phyloP scores from a whole-genome alignment of 1,140 invertebrate species.

The Andricus grossulariae region DNA sequence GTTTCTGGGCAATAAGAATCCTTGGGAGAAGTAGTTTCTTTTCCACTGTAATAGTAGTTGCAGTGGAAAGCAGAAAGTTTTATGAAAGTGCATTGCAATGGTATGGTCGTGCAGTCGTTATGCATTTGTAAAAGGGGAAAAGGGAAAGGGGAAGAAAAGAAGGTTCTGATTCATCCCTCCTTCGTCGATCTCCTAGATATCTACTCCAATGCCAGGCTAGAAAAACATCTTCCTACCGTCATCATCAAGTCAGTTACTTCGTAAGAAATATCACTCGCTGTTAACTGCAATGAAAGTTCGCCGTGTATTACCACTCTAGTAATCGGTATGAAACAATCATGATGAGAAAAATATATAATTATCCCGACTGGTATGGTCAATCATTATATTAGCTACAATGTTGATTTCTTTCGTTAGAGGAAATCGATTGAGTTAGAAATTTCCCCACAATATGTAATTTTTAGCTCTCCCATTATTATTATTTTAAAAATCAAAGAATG shows the following conservation, averaged over 20 bases:
- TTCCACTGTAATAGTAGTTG: background rate
- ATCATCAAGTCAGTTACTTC: background rate
- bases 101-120: slow-evolving; percentile 17
- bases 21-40: slow-evolving; percentile 36
- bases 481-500: too few species aligned
- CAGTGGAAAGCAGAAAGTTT: slow-evolving; percentile 70
- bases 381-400: background rate
- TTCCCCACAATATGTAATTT: too few species aligned
- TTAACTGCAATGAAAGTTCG: slow-evolving; percentile 53
- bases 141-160: background rate
- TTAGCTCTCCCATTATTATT: too few species aligned
- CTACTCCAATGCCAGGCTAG: slow-evolving; percentile 19
- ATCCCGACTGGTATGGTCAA: background rate
- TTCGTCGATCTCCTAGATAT: background rate
- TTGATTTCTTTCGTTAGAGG: background rate
- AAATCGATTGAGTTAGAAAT: too few species aligned
- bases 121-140: slow-evolving; percentile 31
- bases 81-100: slow-evolving; percentile 69
- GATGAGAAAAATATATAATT: slow-evolving; percentile 38
- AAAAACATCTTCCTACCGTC: background rate
- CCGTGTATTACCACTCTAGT: slow-evolving; percentile 57
- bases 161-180: background rate
- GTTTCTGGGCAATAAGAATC: background rate
- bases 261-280: slow-evolving; percentile 6
- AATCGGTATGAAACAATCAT: slow-evolving; percentile 50